Percentiles rank a stretch among this genome's conserved stretches.
phyloP scores from a whole-genome alignment of 2,113 vertebrate genomes.

The Ellobius talpinus region DNA sequence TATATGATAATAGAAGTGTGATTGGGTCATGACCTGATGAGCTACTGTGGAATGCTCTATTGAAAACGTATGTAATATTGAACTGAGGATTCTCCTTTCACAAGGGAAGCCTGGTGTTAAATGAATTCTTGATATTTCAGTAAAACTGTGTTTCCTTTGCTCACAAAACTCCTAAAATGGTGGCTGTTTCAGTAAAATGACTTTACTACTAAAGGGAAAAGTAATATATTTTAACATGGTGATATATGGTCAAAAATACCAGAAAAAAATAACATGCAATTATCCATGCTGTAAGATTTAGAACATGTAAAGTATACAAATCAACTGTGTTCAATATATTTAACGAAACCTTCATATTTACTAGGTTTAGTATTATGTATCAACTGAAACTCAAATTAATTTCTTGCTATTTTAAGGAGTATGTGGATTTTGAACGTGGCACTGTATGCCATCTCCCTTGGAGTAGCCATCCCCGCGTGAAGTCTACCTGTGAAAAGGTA shows the following conservation, averaged over 20 bases:
- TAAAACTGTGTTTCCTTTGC: conserved; percentile 74
- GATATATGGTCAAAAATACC: not conserved
- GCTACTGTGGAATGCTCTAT: not conserved
- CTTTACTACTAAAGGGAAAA: conserved; percentile 31
- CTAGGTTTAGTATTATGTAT: conserved; percentile 38
- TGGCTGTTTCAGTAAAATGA: conserved; percentile 52
- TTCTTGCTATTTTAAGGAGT: conserved; percentile 72
- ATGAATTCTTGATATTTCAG: conserved; percentile 56
- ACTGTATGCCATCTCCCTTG: conserved; percentile 74
- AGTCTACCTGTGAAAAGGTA: conserved; percentile 81
- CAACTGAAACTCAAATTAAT: conserved; percentile 60
- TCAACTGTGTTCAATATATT: not conserved
- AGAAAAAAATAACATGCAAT: not conserved
- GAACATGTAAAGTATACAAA: not conserved
- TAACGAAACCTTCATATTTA: conserved; percentile 30
- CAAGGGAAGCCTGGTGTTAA: not conserved
- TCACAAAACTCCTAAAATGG: conserved; percentile 57
- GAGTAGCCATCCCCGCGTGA: conserved; percentile 69
- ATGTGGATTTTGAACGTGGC: conserved; percentile 54
- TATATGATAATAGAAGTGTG: conserved; percentile 13
- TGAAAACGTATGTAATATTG: conserved; percentile 11
- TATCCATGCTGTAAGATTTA: not conserved
- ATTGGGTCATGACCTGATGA: not conserved
- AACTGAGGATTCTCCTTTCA: conserved; percentile 36
- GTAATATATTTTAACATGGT: not conserved